Percentiles rank a stretch among this genome's conserved stretches.
Evolutionary conservation across 1,140 invertebrate genomes (phyloP).

Genomic region (Eumeta japonica): DNA sequence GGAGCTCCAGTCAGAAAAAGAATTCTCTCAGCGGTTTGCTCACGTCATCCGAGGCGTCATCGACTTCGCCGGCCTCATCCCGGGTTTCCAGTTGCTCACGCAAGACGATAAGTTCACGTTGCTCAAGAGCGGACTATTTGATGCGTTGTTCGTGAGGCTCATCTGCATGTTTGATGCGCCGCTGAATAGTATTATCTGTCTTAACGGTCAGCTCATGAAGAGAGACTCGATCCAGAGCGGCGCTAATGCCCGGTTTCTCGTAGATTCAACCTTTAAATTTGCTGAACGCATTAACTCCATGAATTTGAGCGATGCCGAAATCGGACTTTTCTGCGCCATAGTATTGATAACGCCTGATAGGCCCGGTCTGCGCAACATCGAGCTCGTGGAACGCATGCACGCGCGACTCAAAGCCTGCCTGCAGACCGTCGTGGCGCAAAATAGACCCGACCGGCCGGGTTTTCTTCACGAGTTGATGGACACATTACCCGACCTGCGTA

Average conservation of each 20-base stretch:
- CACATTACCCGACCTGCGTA: constrained; percentile 92
- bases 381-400: constrained; percentile 91
- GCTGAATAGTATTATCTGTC: constrained; percentile 87
- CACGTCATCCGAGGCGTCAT: constrained; percentile 95
- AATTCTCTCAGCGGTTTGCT: constrained; percentile 91
- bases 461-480: constrained; percentile 86
- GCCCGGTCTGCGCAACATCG: constrained; percentile 87
- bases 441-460: constrained; percentile 76
- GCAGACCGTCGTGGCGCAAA: constrained; percentile 83
- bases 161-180: constrained; percentile 92
- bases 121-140: constrained; percentile 93
- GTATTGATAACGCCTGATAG: constrained; percentile 92
- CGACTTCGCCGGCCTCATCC: constrained; percentile 95
- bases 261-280: constrained; percentile 97
- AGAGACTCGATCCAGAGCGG: constrained; percentile 86
- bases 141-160: constrained; percentile 87
- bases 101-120: constrained; percentile 97
- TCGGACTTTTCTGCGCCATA: constrained; percentile 92
- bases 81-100: constrained; percentile 89
- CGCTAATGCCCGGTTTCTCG: constrained; percentile 89
- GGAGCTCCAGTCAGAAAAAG: constrained; percentile 83
- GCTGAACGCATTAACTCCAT: constrained; percentile 90
- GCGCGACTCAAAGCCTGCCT: constrained; percentile 81
- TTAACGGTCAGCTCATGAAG: constrained; percentile 88
- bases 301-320: constrained; percentile 86